Percentiles rank a stretch among this genome's conserved stretches.
Evolutionary conservation across 2,113 vertebrate genomes (phyloP).

Genomic region (Oreocharis arfaki): DNA sequence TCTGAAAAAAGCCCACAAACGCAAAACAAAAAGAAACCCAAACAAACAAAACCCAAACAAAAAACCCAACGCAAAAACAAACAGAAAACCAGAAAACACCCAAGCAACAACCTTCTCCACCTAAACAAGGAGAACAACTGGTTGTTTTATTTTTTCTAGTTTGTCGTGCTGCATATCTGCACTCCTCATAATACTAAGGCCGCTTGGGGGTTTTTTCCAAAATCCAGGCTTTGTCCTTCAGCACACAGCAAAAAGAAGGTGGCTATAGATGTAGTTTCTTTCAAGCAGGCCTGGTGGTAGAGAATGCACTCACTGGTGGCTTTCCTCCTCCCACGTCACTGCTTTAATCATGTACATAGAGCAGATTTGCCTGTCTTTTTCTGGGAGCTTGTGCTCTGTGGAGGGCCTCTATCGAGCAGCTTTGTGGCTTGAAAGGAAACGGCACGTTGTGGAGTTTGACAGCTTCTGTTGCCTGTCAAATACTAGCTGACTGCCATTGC

Average conservation of each 20-base stretch:
- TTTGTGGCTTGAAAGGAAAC: background rate
- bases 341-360: background rate
- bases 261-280: background rate
- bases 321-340: background rate
- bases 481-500: background rate
- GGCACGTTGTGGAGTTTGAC: fast-evolving
- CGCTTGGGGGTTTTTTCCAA: background rate
- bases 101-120: background rate
- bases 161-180: background rate
- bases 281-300: background rate
- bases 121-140: background rate
- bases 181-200: background rate
- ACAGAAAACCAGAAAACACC: background rate
- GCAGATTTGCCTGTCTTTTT: background rate
- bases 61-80: too few relatives aligned
- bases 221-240: background rate
- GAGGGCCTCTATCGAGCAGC: background rate
- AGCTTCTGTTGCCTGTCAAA: background rate
- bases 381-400: background rate
- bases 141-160: background rate
- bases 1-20: background rate
- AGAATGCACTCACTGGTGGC: background rate
- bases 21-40: background rate
- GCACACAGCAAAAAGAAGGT: background rate
- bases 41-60: background rate